Evolutionary conservation across 2,888 invertebrate genomes (phyloP).

Genomic region (Mythimna vitellina): DNA sequence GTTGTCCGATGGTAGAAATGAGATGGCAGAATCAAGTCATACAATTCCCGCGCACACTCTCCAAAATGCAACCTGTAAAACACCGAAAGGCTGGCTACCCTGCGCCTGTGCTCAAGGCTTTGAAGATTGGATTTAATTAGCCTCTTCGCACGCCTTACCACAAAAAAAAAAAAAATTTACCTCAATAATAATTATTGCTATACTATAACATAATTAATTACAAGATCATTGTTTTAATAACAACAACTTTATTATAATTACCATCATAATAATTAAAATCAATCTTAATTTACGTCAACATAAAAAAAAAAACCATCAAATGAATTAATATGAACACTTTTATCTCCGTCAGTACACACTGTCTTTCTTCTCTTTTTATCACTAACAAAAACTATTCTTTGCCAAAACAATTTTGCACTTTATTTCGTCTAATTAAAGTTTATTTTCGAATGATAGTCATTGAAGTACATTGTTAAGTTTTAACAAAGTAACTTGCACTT

Average conservation of each 20-base stretch:
- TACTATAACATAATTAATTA: neutral
- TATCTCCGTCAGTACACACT: slow-evolving; percentile 42
- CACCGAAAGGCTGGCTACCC: too few relatives aligned
- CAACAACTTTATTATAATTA: neutral
- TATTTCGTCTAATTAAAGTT: slow-evolving; percentile 29
- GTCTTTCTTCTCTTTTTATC: slow-evolving; percentile 49
- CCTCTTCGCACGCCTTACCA: too few relatives aligned
- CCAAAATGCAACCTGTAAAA: too few relatives aligned
- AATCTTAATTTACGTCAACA: slow-evolving; percentile 4
- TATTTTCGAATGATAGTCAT: neutral
- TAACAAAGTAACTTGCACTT: slow-evolving; percentile 16
- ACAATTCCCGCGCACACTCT: too few relatives aligned
- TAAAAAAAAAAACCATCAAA: slow-evolving; percentile 1
- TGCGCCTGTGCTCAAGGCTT: too few relatives aligned
- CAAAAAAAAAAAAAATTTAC: too few relatives aligned
- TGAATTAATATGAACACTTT: slow-evolving; percentile 42
- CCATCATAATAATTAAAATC: slow-evolving; percentile 8
- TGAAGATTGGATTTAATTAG: too few relatives aligned
- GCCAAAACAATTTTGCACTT: neutral
- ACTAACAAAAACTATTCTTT: slow-evolving; percentile 12
- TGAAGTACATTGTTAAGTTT: neutral
- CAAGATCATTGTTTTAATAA: slow-evolving; percentile 11
- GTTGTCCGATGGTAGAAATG: too few relatives aligned
- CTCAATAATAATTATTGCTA: too few relatives aligned
- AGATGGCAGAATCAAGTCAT: too few relatives aligned